These are phyloP conservation scores for Nansenia antarctica DNA, from an alignment of 2,113 vertebrate genomes.

Conservation along the genomic window DNA sequence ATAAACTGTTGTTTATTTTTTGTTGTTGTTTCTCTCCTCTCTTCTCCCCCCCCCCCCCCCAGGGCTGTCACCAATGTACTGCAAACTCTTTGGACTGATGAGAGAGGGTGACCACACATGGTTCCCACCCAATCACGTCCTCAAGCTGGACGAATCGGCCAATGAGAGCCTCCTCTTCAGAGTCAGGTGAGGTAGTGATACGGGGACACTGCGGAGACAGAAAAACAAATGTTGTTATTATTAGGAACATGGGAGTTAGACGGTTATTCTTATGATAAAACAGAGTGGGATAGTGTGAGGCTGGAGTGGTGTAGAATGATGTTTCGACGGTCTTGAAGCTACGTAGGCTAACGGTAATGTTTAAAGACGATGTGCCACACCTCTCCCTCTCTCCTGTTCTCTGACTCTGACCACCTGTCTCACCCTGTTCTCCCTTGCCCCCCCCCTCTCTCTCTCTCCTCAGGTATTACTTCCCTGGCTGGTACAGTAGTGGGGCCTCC, in stretches of 20 bases:
- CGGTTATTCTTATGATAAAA: too few relatives aligned
- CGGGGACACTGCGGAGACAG: too few relatives aligned
- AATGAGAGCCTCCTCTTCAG: constrained; percentile 83
- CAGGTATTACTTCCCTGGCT: constrained; percentile 94
- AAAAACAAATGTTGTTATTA: not conserved
- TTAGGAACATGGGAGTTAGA: not conserved
- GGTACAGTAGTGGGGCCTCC: constrained; percentile 82
- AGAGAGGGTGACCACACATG: constrained; percentile 84
- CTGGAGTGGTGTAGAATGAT: not conserved
- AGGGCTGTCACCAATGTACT: constrained; percentile 90
- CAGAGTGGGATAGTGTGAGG: too few relatives aligned
- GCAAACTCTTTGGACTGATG: constrained; percentile 90
- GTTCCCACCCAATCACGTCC: constrained; percentile 92
- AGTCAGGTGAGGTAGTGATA: constrained; percentile 88
- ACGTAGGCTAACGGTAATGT: too few relatives aligned
- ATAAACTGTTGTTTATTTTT: not conserved
- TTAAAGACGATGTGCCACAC: not conserved
- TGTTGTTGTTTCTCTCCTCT: constrained; percentile 3
- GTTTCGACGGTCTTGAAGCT: not conserved
- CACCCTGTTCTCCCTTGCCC: not conserved
- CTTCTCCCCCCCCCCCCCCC: constrained; percentile 7
- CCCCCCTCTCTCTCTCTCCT: not conserved
- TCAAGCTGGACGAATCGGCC: constrained; percentile 81
- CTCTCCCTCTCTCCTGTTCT: not conserved
- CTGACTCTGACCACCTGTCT: not conserved